These are phyloP conservation scores for Parnassius apollo DNA, from an alignment of 2,888 invertebrate genomes.

Conservation along the genomic window DNA sequence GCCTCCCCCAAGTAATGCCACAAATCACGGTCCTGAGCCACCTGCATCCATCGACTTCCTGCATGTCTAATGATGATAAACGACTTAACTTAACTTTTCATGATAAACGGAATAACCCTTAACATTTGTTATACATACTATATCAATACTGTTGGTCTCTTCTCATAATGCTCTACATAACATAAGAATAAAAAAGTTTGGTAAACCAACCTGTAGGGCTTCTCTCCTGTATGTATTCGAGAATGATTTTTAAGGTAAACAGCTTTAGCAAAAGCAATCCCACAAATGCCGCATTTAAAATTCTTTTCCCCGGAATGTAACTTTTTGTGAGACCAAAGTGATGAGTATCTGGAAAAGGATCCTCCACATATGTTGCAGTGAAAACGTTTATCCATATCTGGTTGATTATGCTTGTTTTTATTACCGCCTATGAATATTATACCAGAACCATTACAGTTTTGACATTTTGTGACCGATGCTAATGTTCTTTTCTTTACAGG, in stretches of 20 bases:
- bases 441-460: conserved; percentile 93
- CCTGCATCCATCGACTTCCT: no score
- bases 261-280: conserved; percentile 93
- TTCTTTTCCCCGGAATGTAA: conserved; percentile 91
- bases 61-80: no score
- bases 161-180: background rate
- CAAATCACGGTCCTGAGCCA: no score
- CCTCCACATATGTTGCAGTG: conserved; percentile 94
- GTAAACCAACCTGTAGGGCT: conserved; percentile 65
- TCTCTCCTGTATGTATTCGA: conserved; percentile 90
- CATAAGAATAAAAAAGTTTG: background rate
- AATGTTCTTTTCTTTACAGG: conserved; percentile 92
- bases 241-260: conserved; percentile 95
- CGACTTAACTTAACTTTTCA: no score
- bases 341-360: conserved; percentile 91
- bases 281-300: conserved; percentile 93
- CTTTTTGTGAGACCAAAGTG: conserved; percentile 94
- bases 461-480: conserved; percentile 92
- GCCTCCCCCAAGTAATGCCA: no score
- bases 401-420: conserved; percentile 81
- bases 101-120: no score
- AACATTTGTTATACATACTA: no score
- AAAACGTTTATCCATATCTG: conserved; percentile 89
- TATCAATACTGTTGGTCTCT: no score
- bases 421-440: conserved; percentile 89